phyloP scores from a whole-genome alignment of 2,888 invertebrate species.

The Euphydryas editha region DNA sequence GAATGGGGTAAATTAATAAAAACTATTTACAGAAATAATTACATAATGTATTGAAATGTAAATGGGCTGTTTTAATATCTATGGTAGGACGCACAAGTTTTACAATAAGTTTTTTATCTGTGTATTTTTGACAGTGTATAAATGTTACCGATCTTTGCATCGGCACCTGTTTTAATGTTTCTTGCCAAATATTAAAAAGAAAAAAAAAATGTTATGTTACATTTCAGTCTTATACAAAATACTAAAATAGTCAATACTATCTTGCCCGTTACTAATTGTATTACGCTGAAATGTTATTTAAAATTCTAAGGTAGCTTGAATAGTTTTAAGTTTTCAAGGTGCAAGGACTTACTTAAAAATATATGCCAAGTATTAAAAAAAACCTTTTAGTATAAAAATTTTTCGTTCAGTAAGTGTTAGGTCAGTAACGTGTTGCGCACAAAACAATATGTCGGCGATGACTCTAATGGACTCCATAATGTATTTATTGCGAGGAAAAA shows the following conservation, averaged over 20 bases:
- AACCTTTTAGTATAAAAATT: slow-evolving; percentile 19
- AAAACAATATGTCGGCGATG: slow-evolving; percentile 62
- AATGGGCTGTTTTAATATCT: slow-evolving; percentile 68
- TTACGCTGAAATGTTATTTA: slow-evolving; percentile 17
- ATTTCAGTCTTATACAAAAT: slow-evolving; percentile 9
- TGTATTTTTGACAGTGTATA: slow-evolving; percentile 45
- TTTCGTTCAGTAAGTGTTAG: slow-evolving; percentile 36
- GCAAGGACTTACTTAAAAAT: slow-evolving; percentile 33
- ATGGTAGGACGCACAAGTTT: slow-evolving; percentile 52
- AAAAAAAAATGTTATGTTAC: slow-evolving; percentile 12
- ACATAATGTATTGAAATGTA: slow-evolving; percentile 45
- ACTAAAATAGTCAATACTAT: no score
- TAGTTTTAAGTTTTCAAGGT: slow-evolving; percentile 35
- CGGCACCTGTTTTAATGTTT: slow-evolving; percentile 45
- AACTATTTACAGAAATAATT: slow-evolving; percentile 38
- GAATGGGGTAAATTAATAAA: slow-evolving; percentile 53
- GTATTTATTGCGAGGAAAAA: slow-evolving; percentile 57
- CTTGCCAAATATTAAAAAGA: slow-evolving; percentile 42
- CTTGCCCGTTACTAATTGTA: slow-evolving; percentile 26
- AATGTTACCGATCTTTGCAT: slow-evolving; percentile 50
- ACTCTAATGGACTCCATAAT: slow-evolving; percentile 70
- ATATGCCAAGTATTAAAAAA: slow-evolving; percentile 28
- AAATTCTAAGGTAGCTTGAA: slow-evolving; percentile 24
- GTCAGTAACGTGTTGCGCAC: slow-evolving; percentile 63
- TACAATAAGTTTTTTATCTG: slow-evolving; percentile 46